These are phyloP conservation scores for Drosophila pectinifera DNA, from an alignment of 1,140 invertebrate species.

Conservation along the genomic window DNA sequence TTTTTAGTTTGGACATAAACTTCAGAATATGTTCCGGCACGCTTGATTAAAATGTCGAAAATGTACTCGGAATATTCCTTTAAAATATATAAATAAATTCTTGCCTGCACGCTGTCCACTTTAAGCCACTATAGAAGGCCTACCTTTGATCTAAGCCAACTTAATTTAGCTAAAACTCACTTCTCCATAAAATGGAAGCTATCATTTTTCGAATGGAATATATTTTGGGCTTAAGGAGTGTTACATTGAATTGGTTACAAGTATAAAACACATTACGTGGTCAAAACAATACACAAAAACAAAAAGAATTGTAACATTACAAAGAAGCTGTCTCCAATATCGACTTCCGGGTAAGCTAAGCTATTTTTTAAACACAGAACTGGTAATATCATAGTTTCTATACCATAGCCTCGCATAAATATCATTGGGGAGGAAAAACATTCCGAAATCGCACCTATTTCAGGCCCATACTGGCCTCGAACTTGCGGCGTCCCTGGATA, in stretches of 20 bases:
- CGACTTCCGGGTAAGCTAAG: background rate
- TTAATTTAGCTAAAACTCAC: background rate
- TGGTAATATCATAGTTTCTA: constrained; percentile 9
- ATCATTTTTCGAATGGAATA: background rate
- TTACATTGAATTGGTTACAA: background rate
- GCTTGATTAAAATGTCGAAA: too few relatives aligned
- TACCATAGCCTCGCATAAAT: constrained; percentile 23
- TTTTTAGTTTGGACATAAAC: too few relatives aligned
- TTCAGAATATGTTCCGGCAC: too few relatives aligned
- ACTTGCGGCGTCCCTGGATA: constrained; percentile 90
- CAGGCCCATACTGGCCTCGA: constrained; percentile 78
- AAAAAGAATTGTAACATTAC: background rate
- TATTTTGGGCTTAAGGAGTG: background rate
- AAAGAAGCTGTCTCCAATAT: background rate
- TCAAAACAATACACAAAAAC: background rate
- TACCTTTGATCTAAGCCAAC: too few relatives aligned
- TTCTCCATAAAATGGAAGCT: background rate
- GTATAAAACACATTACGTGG: background rate
- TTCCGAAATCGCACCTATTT: constrained; percentile 13
- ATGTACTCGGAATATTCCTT: too few relatives aligned
- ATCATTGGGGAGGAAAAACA: constrained; percentile 3
- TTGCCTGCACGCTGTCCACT: too few relatives aligned
- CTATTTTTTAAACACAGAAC: constrained; percentile 6
- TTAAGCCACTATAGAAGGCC: too few relatives aligned
- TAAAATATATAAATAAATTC: too few relatives aligned